Base-by-base conservation (phyloP, 2,113 vertebrate species). In the Odontophorus gujanensis region DNA sequence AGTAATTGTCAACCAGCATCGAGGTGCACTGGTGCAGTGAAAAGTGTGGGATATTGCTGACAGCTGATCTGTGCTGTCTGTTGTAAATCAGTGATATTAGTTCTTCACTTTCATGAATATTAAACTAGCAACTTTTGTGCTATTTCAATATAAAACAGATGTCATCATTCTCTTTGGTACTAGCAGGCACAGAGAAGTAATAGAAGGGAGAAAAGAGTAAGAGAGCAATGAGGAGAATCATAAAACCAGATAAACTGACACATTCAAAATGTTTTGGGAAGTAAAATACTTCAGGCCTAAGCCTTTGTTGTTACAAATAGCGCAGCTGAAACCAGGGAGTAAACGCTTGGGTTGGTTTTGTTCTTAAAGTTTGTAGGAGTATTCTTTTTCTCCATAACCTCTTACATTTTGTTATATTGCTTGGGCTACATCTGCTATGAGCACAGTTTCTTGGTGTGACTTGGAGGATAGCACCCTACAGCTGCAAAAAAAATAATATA, bases 61-160 rank as follows among this genome's bases (percentile, higher is more conserved):
- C 78, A 91, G 82, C 62, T 0, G 0, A 38, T 79, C 76, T 93
- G 85, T 61, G 65, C 82, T 66, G 38, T 90, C 81, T 95, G 68
- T 75, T 91, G 45, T 53, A 83, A 73, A 79, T 83, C 69, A 62
- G 53, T 45, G 82, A 66, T 91, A 72, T 6, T 75, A 81, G 40
- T 72, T 91, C 62, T 92, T 87, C 26, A 61, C 76, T 92, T 93
- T 25, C 65, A 65, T 77, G 62, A 87, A 79, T 90, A 86, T 91
- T 88, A 85, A 87, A 66, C 86, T 59, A 80, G 59, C 43, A 86
- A 45, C 82, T 91, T 92, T 20, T 73, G 53, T 88, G 34, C 85
- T 68, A 24, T 88, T 91, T 86, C 11, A 2, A 1, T 88, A 90
- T 90, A 53, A 93, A 95, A 81, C 91, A 86, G 85, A 81, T 88